Evolutionary conservation across 1,140 invertebrate species (phyloP), one percentile per base, ranked within the genome.

Genomic region (Neodiprion pinetum): DNA sequence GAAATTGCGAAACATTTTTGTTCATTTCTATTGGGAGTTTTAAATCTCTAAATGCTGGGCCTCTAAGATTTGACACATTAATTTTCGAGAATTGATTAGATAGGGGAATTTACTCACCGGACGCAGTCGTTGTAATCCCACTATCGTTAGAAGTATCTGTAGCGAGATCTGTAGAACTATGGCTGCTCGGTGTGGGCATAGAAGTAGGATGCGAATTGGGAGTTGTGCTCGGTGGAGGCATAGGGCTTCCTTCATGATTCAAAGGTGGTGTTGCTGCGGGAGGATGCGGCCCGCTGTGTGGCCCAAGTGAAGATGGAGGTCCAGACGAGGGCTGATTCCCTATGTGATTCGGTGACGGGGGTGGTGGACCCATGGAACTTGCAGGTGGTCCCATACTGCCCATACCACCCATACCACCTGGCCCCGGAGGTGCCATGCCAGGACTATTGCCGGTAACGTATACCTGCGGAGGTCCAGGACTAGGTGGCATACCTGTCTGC

Each of bases 191-290:
- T 68, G 81, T 85, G 66, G 83, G 82, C 47, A 80, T 76, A 66
- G 85, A 83, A 21, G 82, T 74, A 14, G 86, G 84, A 81, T 91
- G 89, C 21, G 91, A 90, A 83, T 91, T 91, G 66, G 91, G 90
- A 74, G 91, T 90, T 7, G 90, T 91, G 79, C 90, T 90, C 5
- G 91, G 90, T 49, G 91, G 90, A 66, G 91, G 90, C 90, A 91
- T 90, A 12, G 91, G 89, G 75, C 88, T 86, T 71, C 88, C 84
- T 71, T 90, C 89, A 53, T 91, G 89, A 80, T 91, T 90, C 4
- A 90, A 88, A 71, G 87, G 88, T 68, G 85, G 83, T 74, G 84
- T 85, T 47, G 87, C 80, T 75, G 84, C 80, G 49, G 86, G 83
- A 40, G 86, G 83, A 70, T 86, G 85, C 71, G 82, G 73, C 7